Evolutionary conservation across 2,797 vertebrate genomes (phyloP).

Genomic region (Sitta carolinensis): DNA sequence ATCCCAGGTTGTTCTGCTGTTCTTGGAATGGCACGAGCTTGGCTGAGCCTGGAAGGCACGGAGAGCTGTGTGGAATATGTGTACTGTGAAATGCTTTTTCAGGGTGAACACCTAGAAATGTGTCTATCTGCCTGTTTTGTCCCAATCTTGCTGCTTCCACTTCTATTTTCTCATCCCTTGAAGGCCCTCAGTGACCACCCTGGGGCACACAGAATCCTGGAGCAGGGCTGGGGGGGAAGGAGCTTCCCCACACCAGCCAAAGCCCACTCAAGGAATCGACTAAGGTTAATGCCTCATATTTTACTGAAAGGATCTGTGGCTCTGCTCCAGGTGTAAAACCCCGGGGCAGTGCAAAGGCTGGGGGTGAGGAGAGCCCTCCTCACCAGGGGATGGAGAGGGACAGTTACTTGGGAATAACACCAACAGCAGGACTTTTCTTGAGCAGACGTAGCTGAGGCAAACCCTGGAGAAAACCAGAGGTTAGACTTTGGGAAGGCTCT

Average conservation of each 20-base stretch:
- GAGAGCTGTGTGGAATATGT: accelerated
- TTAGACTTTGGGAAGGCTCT: neutral
- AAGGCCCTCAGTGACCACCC: neutral
- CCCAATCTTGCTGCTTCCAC: neutral
- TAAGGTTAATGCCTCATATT: neutral
- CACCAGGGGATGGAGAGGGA: neutral
- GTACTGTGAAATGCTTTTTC: accelerated
- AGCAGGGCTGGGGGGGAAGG: neutral
- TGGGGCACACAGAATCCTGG: neutral
- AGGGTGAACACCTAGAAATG: accelerated
- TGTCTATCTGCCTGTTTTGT: neutral
- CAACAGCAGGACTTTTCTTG: neutral
- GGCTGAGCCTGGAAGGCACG: accelerated
- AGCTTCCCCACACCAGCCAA: too few relatives aligned
- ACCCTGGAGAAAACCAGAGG: neutral
- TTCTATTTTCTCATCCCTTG: neutral
- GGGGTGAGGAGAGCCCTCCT: neutral
- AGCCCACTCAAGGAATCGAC: neutral
- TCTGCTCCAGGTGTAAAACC: neutral
- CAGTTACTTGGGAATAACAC: neutral
- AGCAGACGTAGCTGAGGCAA: neutral
- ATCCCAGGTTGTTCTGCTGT: neutral
- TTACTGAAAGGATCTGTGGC: neutral
- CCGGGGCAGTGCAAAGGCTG: neutral
- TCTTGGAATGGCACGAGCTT: accelerated